Base-by-base conservation (phyloP, 2,113 vertebrate genomes). In the Oreocharis arfaki region DNA sequence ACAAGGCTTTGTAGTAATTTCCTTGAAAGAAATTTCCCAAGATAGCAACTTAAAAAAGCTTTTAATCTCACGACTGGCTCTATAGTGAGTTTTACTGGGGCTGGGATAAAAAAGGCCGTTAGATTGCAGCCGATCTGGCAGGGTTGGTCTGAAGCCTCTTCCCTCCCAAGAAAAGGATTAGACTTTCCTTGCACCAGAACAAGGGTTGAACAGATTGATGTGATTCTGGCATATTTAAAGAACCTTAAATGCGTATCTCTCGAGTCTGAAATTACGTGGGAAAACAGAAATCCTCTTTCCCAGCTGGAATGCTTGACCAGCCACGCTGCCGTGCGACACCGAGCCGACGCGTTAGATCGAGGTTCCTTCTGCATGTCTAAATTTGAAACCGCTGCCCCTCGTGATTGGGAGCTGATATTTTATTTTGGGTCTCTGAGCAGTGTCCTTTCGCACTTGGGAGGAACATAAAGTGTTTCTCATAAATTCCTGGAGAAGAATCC, bases 1-100 rank as follows among this genome's bases (percentile, higher is more conserved):
- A 99, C 98, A 99, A 98, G 98, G 98, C 98, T 99, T 99, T 99
- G 98, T 98, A 98, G 97, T 98, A 98, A 98, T 99, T 98, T 99
- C 98, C 98, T 98, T 98, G 96, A 95, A 98, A 98, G 96, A 98
- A 98, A 98, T 98, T 98, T 98, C 97, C 98, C 98, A 98, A 98
- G 98, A 98, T 96, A 98, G 97, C 96, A 98, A 98, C 97, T 96
- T 91, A 89, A 97, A 98, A 98, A 98, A 97, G 96, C 96, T 96
- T 98, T 98, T 97, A 97, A 97, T 98, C 96, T 97, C 96, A 94
- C 16, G 21, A 93, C 95, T 96, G 95, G 97, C 96, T 97, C 84
- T 96, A 93, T 17, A 97, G 87, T 88, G 93, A 82, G 50, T 81
- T 97, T 97, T 97, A 75, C 90, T 95, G 95, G 95, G 93, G 96